Base-by-base conservation (phyloP, 1,140 invertebrate species). In the Rhagoletis pomonella region DNA sequence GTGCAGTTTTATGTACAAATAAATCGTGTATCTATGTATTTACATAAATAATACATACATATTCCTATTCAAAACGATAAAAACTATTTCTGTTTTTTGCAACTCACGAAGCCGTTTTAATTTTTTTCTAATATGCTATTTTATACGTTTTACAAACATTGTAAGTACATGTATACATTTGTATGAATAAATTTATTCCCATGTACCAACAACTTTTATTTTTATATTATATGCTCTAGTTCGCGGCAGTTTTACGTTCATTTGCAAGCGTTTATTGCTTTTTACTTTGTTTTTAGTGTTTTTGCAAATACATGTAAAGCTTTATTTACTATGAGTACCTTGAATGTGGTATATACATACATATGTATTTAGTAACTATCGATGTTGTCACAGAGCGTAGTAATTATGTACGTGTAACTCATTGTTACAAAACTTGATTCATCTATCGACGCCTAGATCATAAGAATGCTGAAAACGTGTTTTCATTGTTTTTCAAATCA, bases 361-460 rank as follows among this genome's bases (percentile, higher is more conserved):
- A 29, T 29, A 29, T 29, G 29, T 29, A 42, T 81, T 55, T 58
- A 81, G 55, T 55, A 55, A 19, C 73, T 81, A 39, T 29, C 6
- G n/a, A 67, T 67, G 42, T 81, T 50, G 73, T 62, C n/a, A 10
- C 73, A 42, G 67, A 73, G 44, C 67, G 67, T 73, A 42, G 67
- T 42, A 39, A 44, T 73, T 62, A 44, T 73, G 42, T 42, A 44
- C 17, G 12, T 62, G 60, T 14, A 62, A 55, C 39, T 67, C 14
- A 29, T 67, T 14, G 39, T 42, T 12, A 73, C 10, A 73, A 73
- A 47, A 73, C n/a, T 73, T 73, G 14, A 29, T 73, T 42, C 39
- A 9, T 67, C 5, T 67, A 29, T 65, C 19, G 19, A 65, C 0
- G 29, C 65, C 4, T 7, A 7, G 6, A 1, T 73, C 4, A 17